These are phyloP conservation scores for Procavia capensis DNA, from an alignment of 2,113 vertebrate species.

Conservation along the genomic window DNA sequence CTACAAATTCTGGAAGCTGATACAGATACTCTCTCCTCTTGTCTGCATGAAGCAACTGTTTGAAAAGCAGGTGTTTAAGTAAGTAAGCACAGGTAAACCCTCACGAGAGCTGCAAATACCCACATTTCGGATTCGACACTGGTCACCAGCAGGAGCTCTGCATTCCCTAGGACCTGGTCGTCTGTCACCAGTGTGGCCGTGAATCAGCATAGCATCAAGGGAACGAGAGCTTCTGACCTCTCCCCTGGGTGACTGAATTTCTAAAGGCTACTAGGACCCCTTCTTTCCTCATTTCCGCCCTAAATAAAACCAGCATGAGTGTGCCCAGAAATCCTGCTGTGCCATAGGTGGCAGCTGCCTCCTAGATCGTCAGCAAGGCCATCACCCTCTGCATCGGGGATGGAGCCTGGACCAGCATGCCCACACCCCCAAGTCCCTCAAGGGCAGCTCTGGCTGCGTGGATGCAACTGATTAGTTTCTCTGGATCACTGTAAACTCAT, in stretches of 20 bases:
- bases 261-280: background rate
- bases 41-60: slow-evolving; percentile 88
- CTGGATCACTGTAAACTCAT: background rate
- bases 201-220: background rate
- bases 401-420: background rate
- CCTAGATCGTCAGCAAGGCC: accelerated
- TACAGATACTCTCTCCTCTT: slow-evolving; percentile 89
- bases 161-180: background rate
- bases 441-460: background rate
- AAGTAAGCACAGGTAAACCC: background rate
- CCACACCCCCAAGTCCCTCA: background rate
- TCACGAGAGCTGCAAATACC: background rate
- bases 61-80: background rate
- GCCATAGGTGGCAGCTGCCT: background rate
- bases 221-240: background rate
- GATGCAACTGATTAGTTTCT: background rate
- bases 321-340: background rate
- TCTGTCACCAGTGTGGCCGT: background rate
- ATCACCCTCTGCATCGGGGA: background rate
- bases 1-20: slow-evolving; percentile 89
- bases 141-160: background rate
- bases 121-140: background rate
- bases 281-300: background rate
- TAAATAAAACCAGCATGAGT: background rate
- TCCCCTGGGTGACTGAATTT: background rate